Evolutionary conservation across 1,140 invertebrate genomes (phyloP), one percentile per base, ranked within the genome.

Genomic region (Holcopasites calliopsidis): DNA sequence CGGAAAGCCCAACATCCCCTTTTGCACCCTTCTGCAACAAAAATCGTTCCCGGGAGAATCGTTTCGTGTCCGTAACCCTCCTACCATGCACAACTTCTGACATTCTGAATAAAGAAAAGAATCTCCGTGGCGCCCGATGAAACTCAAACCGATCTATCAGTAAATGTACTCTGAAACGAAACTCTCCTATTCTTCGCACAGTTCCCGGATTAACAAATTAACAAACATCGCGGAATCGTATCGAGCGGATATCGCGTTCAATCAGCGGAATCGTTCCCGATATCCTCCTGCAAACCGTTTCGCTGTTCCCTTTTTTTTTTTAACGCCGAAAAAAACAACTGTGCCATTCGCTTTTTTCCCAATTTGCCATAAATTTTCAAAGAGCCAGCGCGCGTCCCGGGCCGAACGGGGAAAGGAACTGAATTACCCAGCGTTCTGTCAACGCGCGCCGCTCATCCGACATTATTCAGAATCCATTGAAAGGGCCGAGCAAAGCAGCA

Each of bases 351-450:
- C 3, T 47, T 31, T 72, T 69, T 54, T 47, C 8, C 8, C 62
- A 42, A 28, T 47, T 55, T 38, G 21, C 38, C 38, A 57, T 74
- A 54, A 74, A 74, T 74, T 65, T 18, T 2, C 3, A 6, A 16
- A 21, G 21, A 3, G 13, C 16, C 5, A 8, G 21, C 21, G 31
- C 16, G 4, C 7, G 18, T 4, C 7, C 21, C 1, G 16, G 21
- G 18, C 1, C 4, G 40, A 35, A 7, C 2, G 26, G 7, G 4
- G 54, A 28, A 73, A 55, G 23, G 49, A 55, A 35, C 38, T 65
- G 61, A 73, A 73, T 73, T 66, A 73, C 38, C 60, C 61, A 33
- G 61, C 26, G 50, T 65, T 73, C 55, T 54, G 71, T 55, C 71
- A 47, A 73, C 55, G 54, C 35, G n/a, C n/a, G n/a, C n/a, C n/a